Percentiles rank a stretch among this genome's conserved stretches.
phyloP scores from a whole-genome alignment of 53 echinoderm and acorn worm genomes.

The Apostichopus leukothele region DNA sequence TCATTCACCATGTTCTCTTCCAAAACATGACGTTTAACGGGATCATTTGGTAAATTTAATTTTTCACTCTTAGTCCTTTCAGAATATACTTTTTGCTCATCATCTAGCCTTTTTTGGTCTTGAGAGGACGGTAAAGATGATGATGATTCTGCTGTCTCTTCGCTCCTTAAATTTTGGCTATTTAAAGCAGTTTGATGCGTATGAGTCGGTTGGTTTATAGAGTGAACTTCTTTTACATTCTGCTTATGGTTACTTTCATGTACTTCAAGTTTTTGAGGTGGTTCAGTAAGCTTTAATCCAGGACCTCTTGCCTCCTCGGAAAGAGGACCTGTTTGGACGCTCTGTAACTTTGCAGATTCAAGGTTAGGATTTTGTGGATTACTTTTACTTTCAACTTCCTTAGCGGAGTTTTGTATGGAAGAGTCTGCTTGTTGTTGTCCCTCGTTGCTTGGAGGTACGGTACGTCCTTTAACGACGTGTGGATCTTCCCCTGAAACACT shows the following conservation, averaged over 20 bases:
- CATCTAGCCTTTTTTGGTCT: not conserved
- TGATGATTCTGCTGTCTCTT: not conserved
- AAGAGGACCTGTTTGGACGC: not conserved
- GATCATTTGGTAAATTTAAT: not conserved
- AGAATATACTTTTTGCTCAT: not conserved
- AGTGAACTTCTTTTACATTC: constrained; percentile 2
- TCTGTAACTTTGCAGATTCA: not conserved
- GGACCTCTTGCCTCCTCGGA: not conserved
- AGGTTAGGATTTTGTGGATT: not conserved
- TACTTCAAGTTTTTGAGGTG: constrained; percentile 30
- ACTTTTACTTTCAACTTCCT: not conserved
- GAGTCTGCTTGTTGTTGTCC: not conserved
- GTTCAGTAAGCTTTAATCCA: not conserved
- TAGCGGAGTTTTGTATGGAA: not conserved
- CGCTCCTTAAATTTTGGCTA: not conserved
- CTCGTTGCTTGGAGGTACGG: not conserved
- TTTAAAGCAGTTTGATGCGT: not conserved
- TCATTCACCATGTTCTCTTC: not conserved
- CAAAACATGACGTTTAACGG: not conserved
- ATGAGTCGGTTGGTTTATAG: not conserved
- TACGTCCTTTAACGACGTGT: not conserved
- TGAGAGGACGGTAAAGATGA: constrained; percentile 1
- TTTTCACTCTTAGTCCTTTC: not conserved
- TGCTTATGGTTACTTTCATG: not conserved
- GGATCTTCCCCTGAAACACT: not conserved